Evolutionary conservation across 2,113 vertebrate genomes (phyloP), one percentile per base, ranked within the genome.

Genomic region (Brachyhypopomus gauderio): DNA sequence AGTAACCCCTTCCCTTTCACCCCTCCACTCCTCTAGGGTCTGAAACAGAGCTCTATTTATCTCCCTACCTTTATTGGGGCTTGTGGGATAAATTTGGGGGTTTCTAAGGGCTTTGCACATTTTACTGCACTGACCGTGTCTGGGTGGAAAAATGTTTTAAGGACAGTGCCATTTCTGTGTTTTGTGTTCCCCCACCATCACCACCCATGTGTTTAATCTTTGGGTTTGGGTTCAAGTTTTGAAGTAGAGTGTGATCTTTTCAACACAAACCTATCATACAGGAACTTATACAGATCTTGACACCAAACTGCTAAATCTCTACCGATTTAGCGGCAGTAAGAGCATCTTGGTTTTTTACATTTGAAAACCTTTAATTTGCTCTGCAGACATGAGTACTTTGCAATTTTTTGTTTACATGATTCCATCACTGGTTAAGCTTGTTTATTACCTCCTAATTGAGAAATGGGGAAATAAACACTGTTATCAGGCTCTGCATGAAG

Each of bases 31-130:
- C 59, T 30, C n/a, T 17, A 62, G 25, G 82, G 62, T 22, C 64
- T 81, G 60, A 34, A 63, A 79, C 38, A 64, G 59, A 41, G 41
- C 60, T 67, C 69, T 78, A 20, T 87, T 84, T 86, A 62, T 82
- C 63, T 67, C 70, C 73, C 67, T 70, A 23, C 87, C 89, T 88
- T 84, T 88, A 85, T 82, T 84, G 69, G 66, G 72, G 80, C 52
- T 36, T 66, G 64, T 82, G 60, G 66, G 78, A 72, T 55, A n/a
- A 82, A 59, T 86, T 73, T 75, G 25, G 27, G 81, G 69, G 27
- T 86, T 69, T 82, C 80, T 69, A 5, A 58, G 66, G 70, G 76
- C 45, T 88, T 60, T 84, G 41, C 70, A 83, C 52, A 71, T 75
- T 58, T 80, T 79, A 86, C 72, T 79, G 85, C 59, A 67, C 82